Evolutionary conservation across 2,797 vertebrate genomes (phyloP).

Genomic region (Pterois miles): DNA sequence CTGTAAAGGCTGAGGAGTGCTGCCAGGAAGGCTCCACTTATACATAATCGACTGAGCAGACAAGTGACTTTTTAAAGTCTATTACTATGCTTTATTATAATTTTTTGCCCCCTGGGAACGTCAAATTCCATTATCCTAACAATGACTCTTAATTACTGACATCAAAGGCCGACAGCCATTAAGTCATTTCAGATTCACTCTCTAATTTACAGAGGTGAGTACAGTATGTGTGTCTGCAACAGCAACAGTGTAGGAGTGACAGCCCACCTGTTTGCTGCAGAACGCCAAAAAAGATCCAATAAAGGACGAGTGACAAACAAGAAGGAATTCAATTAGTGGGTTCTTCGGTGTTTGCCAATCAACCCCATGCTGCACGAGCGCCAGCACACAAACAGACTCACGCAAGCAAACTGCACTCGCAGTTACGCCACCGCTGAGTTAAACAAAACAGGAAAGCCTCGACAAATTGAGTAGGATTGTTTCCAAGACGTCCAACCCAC

Average conservation of each 20-base stretch:
- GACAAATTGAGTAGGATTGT: constrained; percentile 49
- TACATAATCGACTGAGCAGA: constrained; percentile 34
- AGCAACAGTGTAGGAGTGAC: constrained; percentile 58
- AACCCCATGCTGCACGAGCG: constrained; percentile 42
- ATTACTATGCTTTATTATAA: constrained; percentile 40
- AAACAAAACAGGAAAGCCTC: constrained; percentile 37
- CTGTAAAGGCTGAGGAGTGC: constrained; percentile 6
- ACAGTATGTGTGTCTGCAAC: constrained; percentile 38
- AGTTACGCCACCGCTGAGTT: constrained; percentile 15
- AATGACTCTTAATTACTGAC: constrained; percentile 79
- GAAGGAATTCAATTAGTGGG: constrained; percentile 77
- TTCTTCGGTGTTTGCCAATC: constrained; percentile 70
- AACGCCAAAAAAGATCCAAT: constrained; percentile 73
- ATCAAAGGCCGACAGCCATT: constrained; percentile 64
- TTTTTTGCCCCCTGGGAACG: constrained; percentile 15
- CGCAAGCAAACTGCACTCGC: not conserved
- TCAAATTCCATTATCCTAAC: constrained; percentile 73
- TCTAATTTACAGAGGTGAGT: constrained; percentile 63
- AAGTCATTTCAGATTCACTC: constrained; percentile 70
- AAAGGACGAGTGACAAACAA: constrained; percentile 74
- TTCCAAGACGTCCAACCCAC: constrained; percentile 36
- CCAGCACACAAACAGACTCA: constrained; percentile 28
- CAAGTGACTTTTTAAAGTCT: constrained; percentile 36
- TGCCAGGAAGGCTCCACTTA: constrained; percentile 19
- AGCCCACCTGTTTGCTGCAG: constrained; percentile 76